These are phyloP conservation scores for Anoplopoma fimbria DNA, from an alignment of 2,113 vertebrate genomes.

Conservation along the genomic window DNA sequence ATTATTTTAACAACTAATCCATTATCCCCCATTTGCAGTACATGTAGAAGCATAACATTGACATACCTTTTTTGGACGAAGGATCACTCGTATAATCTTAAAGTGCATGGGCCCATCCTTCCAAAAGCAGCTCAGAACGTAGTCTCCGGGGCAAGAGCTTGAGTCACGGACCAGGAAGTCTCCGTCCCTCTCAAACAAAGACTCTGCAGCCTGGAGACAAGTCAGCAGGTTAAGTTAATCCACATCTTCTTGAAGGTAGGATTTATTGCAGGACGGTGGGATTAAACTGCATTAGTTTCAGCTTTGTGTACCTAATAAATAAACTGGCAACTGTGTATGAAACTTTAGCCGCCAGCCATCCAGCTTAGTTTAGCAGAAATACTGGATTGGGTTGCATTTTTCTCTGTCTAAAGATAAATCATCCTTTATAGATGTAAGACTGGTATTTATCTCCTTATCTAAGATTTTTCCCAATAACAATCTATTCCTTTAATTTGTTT, in stretches of 20 bases:
- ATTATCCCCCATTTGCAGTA: not conserved
- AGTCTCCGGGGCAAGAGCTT: slow-evolving; percentile 79
- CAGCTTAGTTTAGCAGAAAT: not conserved
- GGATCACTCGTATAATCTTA: slow-evolving; percentile 87
- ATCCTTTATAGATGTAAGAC: not conserved
- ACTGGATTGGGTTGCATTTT: no score
- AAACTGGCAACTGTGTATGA: not conserved
- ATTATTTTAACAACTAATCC: not conserved
- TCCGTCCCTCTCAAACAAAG: slow-evolving; percentile 84
- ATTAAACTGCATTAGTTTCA: not conserved
- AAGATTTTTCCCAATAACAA: not conserved
- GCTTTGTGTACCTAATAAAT: not conserved
- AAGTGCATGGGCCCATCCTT: slow-evolving; percentile 86
- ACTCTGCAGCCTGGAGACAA: slow-evolving; percentile 84
- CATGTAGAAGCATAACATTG: not conserved
- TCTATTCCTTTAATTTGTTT: not conserved
- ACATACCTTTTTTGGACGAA: slow-evolving; percentile 86
- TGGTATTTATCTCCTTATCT: not conserved
- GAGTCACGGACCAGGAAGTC: slow-evolving; percentile 91
- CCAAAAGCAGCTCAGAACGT: slow-evolving; percentile 89
- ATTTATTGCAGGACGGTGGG: not conserved
- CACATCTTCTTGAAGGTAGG: not conserved
- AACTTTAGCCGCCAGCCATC: not conserved
- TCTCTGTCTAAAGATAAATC: not conserved
- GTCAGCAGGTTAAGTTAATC: not conserved